Base-by-base conservation (phyloP, 2,888 invertebrate species). In the Carcina quercana region DNA sequence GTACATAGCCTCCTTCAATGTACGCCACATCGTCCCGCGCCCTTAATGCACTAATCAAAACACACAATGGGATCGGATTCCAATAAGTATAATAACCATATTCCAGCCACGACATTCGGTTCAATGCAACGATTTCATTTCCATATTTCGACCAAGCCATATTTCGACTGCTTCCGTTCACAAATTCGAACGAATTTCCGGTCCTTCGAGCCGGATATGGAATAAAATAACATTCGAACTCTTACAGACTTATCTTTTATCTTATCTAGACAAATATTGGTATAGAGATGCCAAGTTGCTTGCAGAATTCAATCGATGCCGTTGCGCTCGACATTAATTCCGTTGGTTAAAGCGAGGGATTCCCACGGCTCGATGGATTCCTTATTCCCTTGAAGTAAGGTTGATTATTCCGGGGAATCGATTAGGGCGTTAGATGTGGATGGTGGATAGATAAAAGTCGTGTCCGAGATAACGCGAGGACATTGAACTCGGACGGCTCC, bases 251-350 rank as follows among this genome's bases (percentile, higher is more conserved):
- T n/a, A 60, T 57, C 58, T 59, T 57, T 62, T 62, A 68, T 68
- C 68, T 67, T 59, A 73, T 72, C 71, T 68, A 50, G 59, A 64
- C 65, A 70, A 74, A 74, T 72, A 72, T 67, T 67, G 55, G 54
- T 57, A 50, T 50, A 43, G 45, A 54, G 53, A 63, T 58, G 53
- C 66, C 64, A 57, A 58, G 57, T 66, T 50, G 59, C 62, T 46
- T 50, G 59, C 62, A 47, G 64, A 68, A 59, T 58, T 55, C 50
- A 43, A 42, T 41, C 12, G 14, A 28, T 25, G 28, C 22, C 25
- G 15, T 25, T 30, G 17, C 17, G 22, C 19, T 6, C 25, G 25
- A 30, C 34, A 29, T 25, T 47, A 54, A 55, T 40, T 29, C 30
- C 43, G 25, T 39, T 36, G 30, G 24, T 12, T 37, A 40, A 56